Percentiles rank a stretch among this genome's conserved stretches.
phyloP scores from a whole-genome alignment of 2,113 vertebrate genomes.

The Neodon shergylaensis region DNA sequence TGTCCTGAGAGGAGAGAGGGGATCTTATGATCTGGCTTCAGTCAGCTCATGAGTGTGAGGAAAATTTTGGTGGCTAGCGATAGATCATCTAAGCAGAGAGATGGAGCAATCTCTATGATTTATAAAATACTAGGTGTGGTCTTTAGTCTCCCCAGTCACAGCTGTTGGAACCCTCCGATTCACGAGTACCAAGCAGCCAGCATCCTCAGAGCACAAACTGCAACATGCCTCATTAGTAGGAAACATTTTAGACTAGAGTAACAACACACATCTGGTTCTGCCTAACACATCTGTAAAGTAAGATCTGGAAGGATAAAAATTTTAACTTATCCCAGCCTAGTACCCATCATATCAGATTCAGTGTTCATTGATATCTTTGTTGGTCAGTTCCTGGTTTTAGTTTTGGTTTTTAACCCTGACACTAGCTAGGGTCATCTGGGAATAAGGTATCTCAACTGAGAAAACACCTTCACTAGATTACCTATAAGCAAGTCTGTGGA shows the following conservation, averaged over 20 bases:
- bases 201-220: neutral
- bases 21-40: neutral
- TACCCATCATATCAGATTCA: neutral
- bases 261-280: neutral
- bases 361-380: neutral
- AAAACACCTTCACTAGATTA: no score
- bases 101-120: neutral
- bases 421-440: neutral
- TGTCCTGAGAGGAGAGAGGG: neutral
- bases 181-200: neutral
- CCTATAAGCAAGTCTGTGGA: neutral
- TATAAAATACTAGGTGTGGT: neutral
- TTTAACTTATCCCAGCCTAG: neutral
- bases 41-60: neutral
- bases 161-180: neutral
- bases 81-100: neutral
- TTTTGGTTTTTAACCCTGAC: neutral
- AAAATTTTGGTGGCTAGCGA: neutral
- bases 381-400: neutral
- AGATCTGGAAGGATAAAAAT: neutral
- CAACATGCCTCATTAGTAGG: neutral
- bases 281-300: neutral
- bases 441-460: neutral
- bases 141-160: neutral
- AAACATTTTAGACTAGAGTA: neutral